Base-by-base conservation (phyloP, 2,888 invertebrate species). In the Unio pictorum region DNA sequence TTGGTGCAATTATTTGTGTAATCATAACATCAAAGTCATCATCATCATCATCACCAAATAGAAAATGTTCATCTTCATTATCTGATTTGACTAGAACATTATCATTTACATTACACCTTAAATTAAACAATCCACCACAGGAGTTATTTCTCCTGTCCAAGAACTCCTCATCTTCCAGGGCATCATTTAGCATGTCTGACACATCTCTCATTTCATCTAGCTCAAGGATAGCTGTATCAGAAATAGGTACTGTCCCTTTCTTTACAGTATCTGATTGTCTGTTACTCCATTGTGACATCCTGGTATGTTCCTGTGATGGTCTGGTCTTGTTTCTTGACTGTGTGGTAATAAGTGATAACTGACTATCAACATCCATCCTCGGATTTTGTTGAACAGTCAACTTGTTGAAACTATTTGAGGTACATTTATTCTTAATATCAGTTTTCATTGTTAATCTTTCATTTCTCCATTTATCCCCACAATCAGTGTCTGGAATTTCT, bases 121-220 rank as follows among this genome's bases (percentile, higher is more conserved):
- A 8, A 20, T 54, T 26, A 55, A 54, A 45, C 45, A 15, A 45
- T 45, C 45, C 15, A 45, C 45, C 45, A 45, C 45, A 15, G 11
- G 45, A 45, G 45, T 45, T 45, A 45, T 45, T 45, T 45, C 45
- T 15, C 45, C 45, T 45, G 45, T 45, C 11, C 45, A 45, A 45
- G 2, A 15, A 15, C 45, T 59, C 54, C 55, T 70, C 61, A 18
- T 67, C 67, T 58, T 55, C 67, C 18, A 74, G 64, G 6, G 66
- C 72, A 72, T 76, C 72, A 54, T 64, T 56, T 34, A 76, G 58
- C 76, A 76, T 76, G 8, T 76, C 71, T 59, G 67, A 63, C 34
- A 76, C 58, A 67, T 62, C 66, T 65, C 71, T 70, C 56, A 60
- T 28, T 20, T 69, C 62, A 61, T 74, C 69, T 20, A 45, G 55